phyloP scores from a whole-genome alignment of 2,797 vertebrate species.

The Pteropus rufus region DNA sequence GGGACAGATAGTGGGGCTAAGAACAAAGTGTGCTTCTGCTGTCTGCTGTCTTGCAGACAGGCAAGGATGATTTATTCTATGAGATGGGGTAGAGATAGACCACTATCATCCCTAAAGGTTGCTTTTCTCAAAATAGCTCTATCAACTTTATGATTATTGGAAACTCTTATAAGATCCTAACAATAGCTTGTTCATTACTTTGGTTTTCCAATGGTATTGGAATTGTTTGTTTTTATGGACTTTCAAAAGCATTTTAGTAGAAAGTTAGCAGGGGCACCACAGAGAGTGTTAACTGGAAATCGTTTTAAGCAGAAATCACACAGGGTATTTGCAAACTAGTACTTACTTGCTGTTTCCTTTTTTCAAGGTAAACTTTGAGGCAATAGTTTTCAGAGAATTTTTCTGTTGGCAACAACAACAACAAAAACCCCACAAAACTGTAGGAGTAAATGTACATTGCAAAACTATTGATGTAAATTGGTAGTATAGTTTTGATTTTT shows the following conservation, averaged over 20 bases:
- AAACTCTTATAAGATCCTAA: neutral
- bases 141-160: neutral
- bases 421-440: conserved; percentile 55
- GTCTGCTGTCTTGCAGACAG: neutral
- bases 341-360: neutral
- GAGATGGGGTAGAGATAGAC: neutral
- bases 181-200: neutral
- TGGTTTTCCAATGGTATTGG: neutral
- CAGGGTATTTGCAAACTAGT: neutral
- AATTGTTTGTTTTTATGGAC: neutral
- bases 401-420: conserved; percentile 53
- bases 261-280: neutral
- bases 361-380: conserved; percentile 57
- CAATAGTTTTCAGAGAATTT: conserved; percentile 56
- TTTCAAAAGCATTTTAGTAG: neutral
- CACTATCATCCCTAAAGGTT: neutral
- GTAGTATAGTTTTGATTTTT: conserved; percentile 15
- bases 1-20: neutral
- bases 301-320: neutral
- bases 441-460: conserved; percentile 58
- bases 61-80: neutral
- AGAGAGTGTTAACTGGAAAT: neutral
- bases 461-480: conserved; percentile 17
- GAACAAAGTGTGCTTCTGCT: neutral
- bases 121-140: neutral